Base-by-base conservation (phyloP, 2,113 vertebrate genomes). In the Canis aureus region DNA sequence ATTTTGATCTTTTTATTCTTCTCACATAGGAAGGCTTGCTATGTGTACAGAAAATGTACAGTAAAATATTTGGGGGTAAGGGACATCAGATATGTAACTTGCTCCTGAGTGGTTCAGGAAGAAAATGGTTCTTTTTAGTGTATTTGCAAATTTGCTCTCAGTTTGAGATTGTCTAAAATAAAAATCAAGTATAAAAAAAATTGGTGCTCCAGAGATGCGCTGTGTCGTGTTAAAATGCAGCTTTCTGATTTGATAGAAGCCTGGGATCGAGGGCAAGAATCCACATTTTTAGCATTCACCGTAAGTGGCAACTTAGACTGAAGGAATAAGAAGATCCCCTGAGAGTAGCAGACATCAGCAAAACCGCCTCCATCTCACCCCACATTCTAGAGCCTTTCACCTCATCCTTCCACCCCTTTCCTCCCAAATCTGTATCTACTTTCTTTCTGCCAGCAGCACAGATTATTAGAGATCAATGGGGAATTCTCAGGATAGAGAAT, bases 361-460 rank as follows among this genome's bases (percentile, higher is more conserved):
- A 74, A 96, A 89, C 51, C 0, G 0, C 25, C 32, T 43, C 43
- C 59, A 8, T 91, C 64, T 79, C 8, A 5, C 5, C 49, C 17
- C 13, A 22, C 35, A 55, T 55, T 85, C 67, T 19, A 93, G 8
- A 25, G 6, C 13, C 49, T 85, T 3, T 32, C 29, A 85, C 43
- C 15, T 51, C 25, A 15, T 27, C 1, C 32, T 3, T 74, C 27
- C 1, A 29, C 4, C 1, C 1, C 23, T 73, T 89, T 82, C 17
- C 51, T 94, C 35, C 17, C 62, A 79, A 62, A 59, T 35, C 15
- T 15, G 0, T 55, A 51, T 51, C 57, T 94, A 67, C 49, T 92
- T 94, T 81, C 49, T 43, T 79, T 71, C 59, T 91, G 86, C 71
- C 82, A 92, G 66, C 60, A 95, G 49, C 53, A 86, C 62, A 86